Base-by-base conservation (phyloP, 2,113 vertebrate species). In the Nerophis lumbriciformis region DNA sequence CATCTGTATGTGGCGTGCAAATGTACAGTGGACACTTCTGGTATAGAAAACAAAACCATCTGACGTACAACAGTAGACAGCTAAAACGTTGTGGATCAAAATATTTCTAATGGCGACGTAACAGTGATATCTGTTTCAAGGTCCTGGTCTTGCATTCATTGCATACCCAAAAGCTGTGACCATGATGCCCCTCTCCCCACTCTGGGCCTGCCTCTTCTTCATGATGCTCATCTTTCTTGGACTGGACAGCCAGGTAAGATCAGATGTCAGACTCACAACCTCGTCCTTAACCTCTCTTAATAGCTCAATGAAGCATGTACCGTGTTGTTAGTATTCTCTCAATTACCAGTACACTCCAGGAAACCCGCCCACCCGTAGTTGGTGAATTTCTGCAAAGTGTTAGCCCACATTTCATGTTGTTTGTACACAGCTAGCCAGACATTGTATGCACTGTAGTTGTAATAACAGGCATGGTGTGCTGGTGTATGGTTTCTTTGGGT, bases 151-250 rank as follows among this genome's bases (percentile, higher is more conserved):
- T 61, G 96, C 97, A 53, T 99, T 99, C 61, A 99, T 99, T 48
- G 97, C 97, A 1, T 99, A 99, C 75, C 97, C 97, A 61, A 98
- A 98, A 84, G 97, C 97, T 21, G 97, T 99, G 42, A 98, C 95
- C 44, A 98, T 99, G 97, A 99, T 99, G 95, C 97, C 97, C 53
- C 89, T 96, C 59, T 93, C 97, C 72, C 97, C 97, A 0, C 80
- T 99, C 48, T 99, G 97, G 97, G 97, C 97, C 39, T 85, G 92
- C 65, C 88, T 99, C 63, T 99, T 99, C 89, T 99, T 99, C 85
- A 93, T 97, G 94, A 99, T 99, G 97, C 95, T 99, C 59, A 98
- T 99, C 85, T 99, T 99, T 83, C 92, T 99, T 50, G 97, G 97
- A 13, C 84, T 98, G 83, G 97, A 99, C 86, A 99, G 97, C 71